Evolutionary conservation across 2,113 vertebrate species (phyloP), one percentile per base, ranked within the genome.

Genomic region (Sus scrofa): DNA sequence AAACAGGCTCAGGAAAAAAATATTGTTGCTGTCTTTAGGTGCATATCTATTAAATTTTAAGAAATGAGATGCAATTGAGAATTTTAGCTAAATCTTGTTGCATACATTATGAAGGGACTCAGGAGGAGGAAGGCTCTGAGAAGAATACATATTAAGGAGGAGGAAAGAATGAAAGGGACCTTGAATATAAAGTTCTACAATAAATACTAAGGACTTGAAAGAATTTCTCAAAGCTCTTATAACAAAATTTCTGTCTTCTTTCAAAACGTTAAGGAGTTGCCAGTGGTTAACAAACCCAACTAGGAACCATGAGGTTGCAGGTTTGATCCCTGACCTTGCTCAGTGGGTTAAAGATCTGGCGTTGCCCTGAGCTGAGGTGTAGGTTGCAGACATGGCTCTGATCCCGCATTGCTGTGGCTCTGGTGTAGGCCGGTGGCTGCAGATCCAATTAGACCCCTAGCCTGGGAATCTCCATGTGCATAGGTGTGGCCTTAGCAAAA

Each of bases 201-300:
- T 60, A 90, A 85, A 85, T 71, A 37, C 2, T 15, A 18, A 37
- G 27, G 18, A 24, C 26, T 50, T 30, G 52, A 65, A 74, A 70
- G 22, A 70, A 18, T 79, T 86, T 73, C 15, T 44, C 67, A 86
- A 90, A 90, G 24, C 20, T 63, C 50, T 90, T 70, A 50, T 16
- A 84, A 34, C 44, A 44, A 73, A 78, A 75, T 63, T 60, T 77
- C 39, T 70, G 3, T 67, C n/a, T 84, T 32, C 12, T 85, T 12
- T 86, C 77, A 96, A 78, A 78, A 79, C 8, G 13, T 50, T 90
- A 86, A 94, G n/a, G n/a, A n/a, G n/a, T n/a, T n/a, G n/a, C n/a
- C n/a, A n/a, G n/a, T n/a, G n/a, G n/a, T n/a, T n/a, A n/a, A n/a
- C n/a, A n/a, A n/a, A n/a, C n/a, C n/a, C n/a, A n/a, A n/a, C n/a